Percentiles rank a stretch among this genome's conserved stretches.
phyloP scores from a whole-genome alignment of 1,140 invertebrate species.

The Thaumatotibia leucotreta region DNA sequence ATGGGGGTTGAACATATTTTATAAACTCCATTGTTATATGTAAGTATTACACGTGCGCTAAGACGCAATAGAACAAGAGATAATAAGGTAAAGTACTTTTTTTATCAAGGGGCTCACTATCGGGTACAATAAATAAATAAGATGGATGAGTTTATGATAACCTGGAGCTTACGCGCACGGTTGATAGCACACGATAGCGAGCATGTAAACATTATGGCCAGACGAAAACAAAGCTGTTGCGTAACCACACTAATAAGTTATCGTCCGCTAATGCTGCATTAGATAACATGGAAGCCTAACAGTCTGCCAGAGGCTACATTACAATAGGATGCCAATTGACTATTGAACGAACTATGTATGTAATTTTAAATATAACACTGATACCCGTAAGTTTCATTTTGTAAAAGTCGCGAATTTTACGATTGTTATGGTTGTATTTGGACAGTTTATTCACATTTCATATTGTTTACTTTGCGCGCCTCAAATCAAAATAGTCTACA shows the following conservation, averaged over 20 bases:
- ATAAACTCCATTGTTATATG: too few relatives aligned
- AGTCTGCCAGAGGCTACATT: conserved; percentile 1
- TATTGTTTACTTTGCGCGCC: too few relatives aligned
- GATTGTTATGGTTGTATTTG: too few relatives aligned
- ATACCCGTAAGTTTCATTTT: too few relatives aligned
- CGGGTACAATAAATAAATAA: conserved; percentile 7
- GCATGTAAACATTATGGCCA: conserved; percentile 19
- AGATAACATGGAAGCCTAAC: background rate
- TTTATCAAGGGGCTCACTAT: background rate
- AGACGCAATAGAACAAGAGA: background rate
- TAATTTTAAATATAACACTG: too few relatives aligned
- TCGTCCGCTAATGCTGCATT: background rate
- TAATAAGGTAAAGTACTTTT: background rate
- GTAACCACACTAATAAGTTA: conserved; percentile 17
- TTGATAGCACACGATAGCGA: conserved; percentile 20
- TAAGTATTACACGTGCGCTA: too few relatives aligned
- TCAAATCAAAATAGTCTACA: too few relatives aligned
- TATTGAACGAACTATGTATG: background rate
- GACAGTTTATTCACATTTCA: too few relatives aligned
- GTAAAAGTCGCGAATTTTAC: too few relatives aligned
- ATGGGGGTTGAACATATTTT: too few relatives aligned
- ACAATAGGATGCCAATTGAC: background rate
- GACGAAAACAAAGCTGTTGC: conserved; percentile 21
- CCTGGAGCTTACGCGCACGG: conserved; percentile 23
- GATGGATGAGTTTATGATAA: conserved; percentile 25